Conservation (phyloP, 2,113 vertebrate species). For the Ceratotherium simum region DNA sequence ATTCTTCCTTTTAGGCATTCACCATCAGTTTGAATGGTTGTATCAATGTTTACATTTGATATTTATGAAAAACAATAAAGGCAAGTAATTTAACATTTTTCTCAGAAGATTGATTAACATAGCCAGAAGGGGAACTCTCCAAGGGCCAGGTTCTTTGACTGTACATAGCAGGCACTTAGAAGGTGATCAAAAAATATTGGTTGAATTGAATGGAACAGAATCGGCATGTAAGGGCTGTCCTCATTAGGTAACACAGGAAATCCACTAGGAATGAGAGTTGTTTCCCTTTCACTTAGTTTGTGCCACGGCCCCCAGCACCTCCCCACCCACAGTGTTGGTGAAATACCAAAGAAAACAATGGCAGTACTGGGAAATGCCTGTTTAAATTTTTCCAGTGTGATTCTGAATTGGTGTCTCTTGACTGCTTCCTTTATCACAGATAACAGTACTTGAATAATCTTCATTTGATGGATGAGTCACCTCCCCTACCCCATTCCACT, state of each 20-base stretch:
- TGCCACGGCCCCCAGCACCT: neutral
- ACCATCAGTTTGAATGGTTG: neutral
- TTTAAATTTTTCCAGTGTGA: slow-evolving; percentile 40
- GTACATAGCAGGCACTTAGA: neutral
- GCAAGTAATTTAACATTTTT: slow-evolving; percentile 48
- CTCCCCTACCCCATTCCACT: neutral
- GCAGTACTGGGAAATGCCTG: slow-evolving; percentile 11
- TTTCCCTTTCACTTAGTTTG: slow-evolving; percentile 58
- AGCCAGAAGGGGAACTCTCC: neutral
- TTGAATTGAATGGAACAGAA: slow-evolving; percentile 53
- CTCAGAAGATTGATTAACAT: slow-evolving; percentile 27
- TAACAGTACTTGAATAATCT: slow-evolving; percentile 54
- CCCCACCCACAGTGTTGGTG: slow-evolving; percentile 13
- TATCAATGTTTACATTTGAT: slow-evolving; percentile 40
- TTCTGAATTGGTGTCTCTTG: slow-evolving; percentile 56
- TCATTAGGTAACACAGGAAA: slow-evolving; percentile 32
- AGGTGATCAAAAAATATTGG: slow-evolving; percentile 8
- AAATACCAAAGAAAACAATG: slow-evolving; percentile 61
- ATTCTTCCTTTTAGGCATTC: neutral
- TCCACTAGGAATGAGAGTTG: slow-evolving; percentile 36
- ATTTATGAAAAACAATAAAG: neutral
- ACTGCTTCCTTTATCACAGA: slow-evolving; percentile 57
- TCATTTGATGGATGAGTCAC: slow-evolving; percentile 47
- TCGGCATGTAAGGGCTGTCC: neutral
- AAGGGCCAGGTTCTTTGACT: neutral